phyloP scores from a whole-genome alignment of 2,113 vertebrate species.

The Apeltes quadracus region DNA sequence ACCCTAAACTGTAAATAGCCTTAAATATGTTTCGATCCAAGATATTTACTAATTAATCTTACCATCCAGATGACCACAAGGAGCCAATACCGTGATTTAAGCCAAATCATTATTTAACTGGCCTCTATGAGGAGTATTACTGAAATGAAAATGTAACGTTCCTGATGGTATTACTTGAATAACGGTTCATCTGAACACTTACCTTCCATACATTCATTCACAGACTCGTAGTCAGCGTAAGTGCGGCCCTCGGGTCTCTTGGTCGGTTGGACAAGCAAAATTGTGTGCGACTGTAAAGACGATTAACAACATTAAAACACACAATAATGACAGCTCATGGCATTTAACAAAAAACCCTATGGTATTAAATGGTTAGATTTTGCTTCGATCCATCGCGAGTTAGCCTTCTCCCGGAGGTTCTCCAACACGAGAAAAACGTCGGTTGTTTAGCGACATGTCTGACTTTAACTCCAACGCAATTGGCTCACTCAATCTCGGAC shows the following conservation, averaged over 20 bases:
- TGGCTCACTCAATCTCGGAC: neutral
- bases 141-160: neutral
- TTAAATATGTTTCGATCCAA: neutral
- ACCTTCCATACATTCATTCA: constrained; percentile 99
- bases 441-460: constrained; percentile 1
- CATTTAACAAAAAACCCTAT: neutral
- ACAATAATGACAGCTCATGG: neutral
- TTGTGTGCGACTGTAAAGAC: constrained; percentile 91
- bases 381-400: neutral
- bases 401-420: neutral
- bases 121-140: neutral
- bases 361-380: neutral
- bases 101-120: neutral
- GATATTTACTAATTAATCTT: neutral
- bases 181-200: constrained; percentile 19
- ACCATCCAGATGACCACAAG: neutral
- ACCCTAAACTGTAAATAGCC: neutral
- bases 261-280: constrained; percentile 96
- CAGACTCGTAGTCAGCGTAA: constrained; percentile 96
- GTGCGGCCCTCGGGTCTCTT: constrained; percentile 98
- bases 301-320: constrained; percentile 28
- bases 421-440: constrained; percentile 8
- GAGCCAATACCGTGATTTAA: neutral
- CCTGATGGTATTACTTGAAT: neutral
- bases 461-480: neutral